Evolutionary conservation across 2,113 vertebrate species (phyloP).

Genomic region (Nymphicus hollandicus): DNA sequence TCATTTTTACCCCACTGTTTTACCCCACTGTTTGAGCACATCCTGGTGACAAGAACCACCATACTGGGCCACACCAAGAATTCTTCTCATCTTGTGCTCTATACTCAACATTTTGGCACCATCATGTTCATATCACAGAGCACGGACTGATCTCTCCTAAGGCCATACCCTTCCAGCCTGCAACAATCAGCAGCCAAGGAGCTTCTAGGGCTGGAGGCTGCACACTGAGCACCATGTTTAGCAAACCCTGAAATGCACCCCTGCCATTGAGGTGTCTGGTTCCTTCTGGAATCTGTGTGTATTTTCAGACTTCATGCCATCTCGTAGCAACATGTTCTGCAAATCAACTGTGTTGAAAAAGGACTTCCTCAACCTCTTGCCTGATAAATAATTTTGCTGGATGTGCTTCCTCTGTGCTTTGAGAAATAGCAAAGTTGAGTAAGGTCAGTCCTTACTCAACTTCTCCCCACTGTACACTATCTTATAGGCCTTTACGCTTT

Average conservation of each 20-base stretch:
- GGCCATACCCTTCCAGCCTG: neutral
- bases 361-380: constrained; percentile 7
- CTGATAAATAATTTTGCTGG: constrained; percentile 3
- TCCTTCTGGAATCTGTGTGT: constrained; percentile 34
- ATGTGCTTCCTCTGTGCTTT: neutral
- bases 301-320: constrained; percentile 43
- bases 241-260: neutral
- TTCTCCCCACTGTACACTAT: neutral
- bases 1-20: neutral
- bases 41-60: neutral
- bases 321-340: constrained; percentile 26
- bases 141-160: neutral
- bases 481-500: neutral
- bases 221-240: neutral
- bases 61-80: neutral
- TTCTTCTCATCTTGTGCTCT: neutral
- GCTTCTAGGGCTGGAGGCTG: neutral
- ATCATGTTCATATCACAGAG: neutral
- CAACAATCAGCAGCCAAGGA: neutral
- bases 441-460: neutral
- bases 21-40: accelerated
- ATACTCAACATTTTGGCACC: neutral
- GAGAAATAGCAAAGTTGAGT: neutral
- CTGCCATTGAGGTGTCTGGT: constrained; percentile 12
- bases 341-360: constrained; percentile 41